Evolutionary conservation across 2,797 vertebrate genomes (phyloP).

Genomic region (Galago senegalensis): DNA sequence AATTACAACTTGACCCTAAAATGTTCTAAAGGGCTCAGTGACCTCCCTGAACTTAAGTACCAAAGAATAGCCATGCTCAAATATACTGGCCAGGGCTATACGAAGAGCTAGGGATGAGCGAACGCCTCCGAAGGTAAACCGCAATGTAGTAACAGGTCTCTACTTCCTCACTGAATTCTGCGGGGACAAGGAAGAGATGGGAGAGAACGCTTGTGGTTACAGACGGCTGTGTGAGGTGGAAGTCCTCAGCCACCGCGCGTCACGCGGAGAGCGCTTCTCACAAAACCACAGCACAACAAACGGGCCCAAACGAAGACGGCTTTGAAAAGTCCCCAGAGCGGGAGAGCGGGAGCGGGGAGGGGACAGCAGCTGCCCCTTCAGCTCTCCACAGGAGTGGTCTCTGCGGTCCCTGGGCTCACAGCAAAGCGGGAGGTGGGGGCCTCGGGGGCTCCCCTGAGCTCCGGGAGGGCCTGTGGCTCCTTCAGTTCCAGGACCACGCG

Average conservation of each 20-base stretch:
- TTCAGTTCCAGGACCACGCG: constrained; percentile 54
- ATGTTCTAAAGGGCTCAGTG: background rate
- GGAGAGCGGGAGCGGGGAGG: too few species aligned
- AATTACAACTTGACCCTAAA: background rate
- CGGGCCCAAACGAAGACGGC: background rate
- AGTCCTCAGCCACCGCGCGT: background rate
- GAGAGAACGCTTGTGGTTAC: background rate
- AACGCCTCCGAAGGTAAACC: background rate
- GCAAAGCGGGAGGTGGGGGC: background rate
- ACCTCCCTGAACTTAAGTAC: background rate
- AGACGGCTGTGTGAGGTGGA: background rate
- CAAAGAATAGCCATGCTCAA: background rate
- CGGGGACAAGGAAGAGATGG: background rate
- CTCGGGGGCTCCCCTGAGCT: background rate
- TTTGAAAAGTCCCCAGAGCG: background rate
- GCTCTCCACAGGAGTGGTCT: background rate
- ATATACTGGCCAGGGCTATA: background rate
- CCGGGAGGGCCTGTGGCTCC: background rate
- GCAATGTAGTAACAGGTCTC: background rate
- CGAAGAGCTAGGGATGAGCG: background rate
- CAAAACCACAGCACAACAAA: background rate
- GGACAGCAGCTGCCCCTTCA: background rate
- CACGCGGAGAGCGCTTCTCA: background rate
- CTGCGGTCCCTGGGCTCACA: background rate
- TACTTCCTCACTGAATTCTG: background rate